Evolutionary conservation across 1,140 invertebrate species (phyloP).

Genomic region (Phymorhynchus buccinoides): DNA sequence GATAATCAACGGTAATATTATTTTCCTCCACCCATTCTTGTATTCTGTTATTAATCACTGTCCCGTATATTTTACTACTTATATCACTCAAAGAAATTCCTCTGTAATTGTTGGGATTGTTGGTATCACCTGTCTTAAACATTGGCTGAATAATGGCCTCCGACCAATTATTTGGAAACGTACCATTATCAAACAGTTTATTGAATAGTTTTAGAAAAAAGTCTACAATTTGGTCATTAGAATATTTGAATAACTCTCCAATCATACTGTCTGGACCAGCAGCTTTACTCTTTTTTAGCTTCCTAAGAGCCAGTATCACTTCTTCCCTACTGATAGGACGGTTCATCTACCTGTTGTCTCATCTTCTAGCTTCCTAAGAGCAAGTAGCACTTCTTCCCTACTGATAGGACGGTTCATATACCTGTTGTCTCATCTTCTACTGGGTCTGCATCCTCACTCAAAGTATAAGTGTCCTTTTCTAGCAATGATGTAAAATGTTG

Average conservation of each 20-base stretch:
- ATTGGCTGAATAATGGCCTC: neutral
- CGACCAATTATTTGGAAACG: neutral
- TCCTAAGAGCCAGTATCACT: conserved; percentile 1
- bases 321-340: neutral
- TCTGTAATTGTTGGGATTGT: conserved; percentile 8
- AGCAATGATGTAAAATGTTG: neutral
- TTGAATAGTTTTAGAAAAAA: neutral
- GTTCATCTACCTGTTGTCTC: neutral
- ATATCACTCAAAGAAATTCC: neutral
- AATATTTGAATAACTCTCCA: neutral
- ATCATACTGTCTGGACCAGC: conserved; percentile 1
- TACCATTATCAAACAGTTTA: neutral
- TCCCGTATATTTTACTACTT: neutral
- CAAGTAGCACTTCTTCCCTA: neutral
- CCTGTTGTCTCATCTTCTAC: neutral
- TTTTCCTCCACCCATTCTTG: conserved; percentile 22
- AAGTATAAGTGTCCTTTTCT: neutral
- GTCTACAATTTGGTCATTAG: neutral
- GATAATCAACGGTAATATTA: neutral
- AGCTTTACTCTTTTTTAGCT: conserved; percentile 12
- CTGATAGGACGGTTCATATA: neutral
- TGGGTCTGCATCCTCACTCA: neutral
- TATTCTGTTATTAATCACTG: neutral
- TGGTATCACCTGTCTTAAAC: neutral
- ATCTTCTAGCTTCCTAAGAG: neutral